phyloP scores from a whole-genome alignment of 2,888 invertebrate genomes.

The Formica aserva region DNA sequence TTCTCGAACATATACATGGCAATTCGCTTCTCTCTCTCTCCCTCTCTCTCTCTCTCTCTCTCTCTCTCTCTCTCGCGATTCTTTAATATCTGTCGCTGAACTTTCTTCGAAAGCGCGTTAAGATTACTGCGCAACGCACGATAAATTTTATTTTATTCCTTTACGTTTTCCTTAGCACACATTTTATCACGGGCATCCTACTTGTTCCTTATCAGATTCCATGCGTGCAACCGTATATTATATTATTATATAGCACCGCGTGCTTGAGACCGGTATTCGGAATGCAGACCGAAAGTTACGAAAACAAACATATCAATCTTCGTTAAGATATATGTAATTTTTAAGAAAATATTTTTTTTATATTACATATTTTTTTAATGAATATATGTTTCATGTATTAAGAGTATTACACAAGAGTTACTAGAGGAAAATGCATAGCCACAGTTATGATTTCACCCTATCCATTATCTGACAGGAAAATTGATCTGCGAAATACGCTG shows the following conservation, averaged over 20 bases:
- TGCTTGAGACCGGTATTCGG: neutral
- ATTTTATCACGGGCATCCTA: conserved; percentile 35
- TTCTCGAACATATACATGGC: conserved; percentile 28
- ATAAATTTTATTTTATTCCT: conserved; percentile 34
- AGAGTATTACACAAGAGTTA: neutral
- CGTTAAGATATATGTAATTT: conserved; percentile 4
- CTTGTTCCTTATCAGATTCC: conserved; percentile 49
- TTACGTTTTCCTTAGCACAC: conserved; percentile 12
- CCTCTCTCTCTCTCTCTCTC: neutral
- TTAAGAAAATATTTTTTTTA: neutral
- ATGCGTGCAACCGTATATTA: neutral
- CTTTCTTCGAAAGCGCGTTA: conserved; percentile 66
- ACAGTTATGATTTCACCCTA: neutral
- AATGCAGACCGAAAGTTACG: conserved; percentile 23
- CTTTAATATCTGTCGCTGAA: conserved; percentile 61
- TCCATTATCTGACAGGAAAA: conserved; percentile 7
- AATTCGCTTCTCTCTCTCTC: conserved; percentile 17
- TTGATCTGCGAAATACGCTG: conserved; percentile 6
- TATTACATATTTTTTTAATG: neutral
- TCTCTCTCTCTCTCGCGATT: conserved; percentile 56
- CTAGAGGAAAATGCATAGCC: neutral
- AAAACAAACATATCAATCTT: neutral
- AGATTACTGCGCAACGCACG: conserved; percentile 37
- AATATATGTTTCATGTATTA: neutral
- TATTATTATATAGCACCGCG: neutral